phyloP scores from a whole-genome alignment of 2,797 vertebrate species.

The Gephyroberyx darwinii region DNA sequence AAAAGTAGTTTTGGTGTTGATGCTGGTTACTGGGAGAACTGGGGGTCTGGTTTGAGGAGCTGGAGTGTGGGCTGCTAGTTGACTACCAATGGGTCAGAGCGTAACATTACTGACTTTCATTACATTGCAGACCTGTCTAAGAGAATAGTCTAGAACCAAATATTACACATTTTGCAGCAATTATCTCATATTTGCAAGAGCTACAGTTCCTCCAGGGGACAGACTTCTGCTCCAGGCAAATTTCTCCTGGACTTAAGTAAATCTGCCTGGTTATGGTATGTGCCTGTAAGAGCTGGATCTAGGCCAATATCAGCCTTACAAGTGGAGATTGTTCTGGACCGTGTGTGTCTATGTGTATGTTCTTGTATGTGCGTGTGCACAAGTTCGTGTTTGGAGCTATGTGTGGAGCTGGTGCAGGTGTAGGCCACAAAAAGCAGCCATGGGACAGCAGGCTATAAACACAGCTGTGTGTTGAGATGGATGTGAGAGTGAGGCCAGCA shows the following conservation, averaged over 20 bases:
- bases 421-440: slow-evolving; percentile 26
- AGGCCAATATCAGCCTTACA: slow-evolving; percentile 66
- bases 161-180: slow-evolving; percentile 14
- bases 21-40: not conserved
- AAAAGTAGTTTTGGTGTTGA: not conserved
- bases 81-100: not conserved
- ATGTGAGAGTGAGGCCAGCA: slow-evolving; percentile 30
- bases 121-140: not conserved
- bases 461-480: slow-evolving; percentile 68
- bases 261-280: slow-evolving; percentile 40
- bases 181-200: slow-evolving; percentile 26
- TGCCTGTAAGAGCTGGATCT: slow-evolving; percentile 59
- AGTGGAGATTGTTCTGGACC: slow-evolving; percentile 54
- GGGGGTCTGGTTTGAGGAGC: not conserved
- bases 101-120: not conserved
- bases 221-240: slow-evolving; percentile 37
- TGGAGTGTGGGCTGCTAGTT: not conserved
- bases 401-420: slow-evolving; percentile 39
- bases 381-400: slow-evolving; percentile 41
- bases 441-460: slow-evolving; percentile 57
- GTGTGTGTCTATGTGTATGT: slow-evolving; percentile 49
- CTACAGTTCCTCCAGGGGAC: slow-evolving; percentile 26
- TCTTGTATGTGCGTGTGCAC: slow-evolving; percentile 10
- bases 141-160: not conserved
- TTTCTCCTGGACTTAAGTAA: slow-evolving; percentile 54